A percentile compares a stretch with the other conserved stretches of the same genome.
phyloP scores from a whole-genome alignment of 2,113 vertebrate genomes.

The Sitta europaea region DNA sequence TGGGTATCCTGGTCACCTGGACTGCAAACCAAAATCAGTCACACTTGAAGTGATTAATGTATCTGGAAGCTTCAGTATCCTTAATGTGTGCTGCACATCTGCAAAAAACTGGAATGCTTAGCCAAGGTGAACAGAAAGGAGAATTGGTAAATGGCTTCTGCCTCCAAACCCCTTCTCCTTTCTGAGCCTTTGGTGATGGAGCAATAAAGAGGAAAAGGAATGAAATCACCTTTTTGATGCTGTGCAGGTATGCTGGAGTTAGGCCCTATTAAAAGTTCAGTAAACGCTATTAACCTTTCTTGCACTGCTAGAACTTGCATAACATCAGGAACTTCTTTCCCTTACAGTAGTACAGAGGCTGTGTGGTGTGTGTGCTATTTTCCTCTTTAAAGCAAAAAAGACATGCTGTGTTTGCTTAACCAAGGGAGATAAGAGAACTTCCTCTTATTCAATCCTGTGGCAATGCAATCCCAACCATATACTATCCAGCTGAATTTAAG shows the following conservation, averaged over 20 bases:
- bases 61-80: background rate
- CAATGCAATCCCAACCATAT: background rate
- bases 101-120: background rate
- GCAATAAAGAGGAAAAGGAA: background rate
- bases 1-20: background rate
- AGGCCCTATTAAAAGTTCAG: background rate
- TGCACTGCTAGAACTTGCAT: background rate
- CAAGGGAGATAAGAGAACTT: slow-evolving; percentile 21
- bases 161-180: background rate
- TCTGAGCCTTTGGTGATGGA: background rate
- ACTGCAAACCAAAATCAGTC: background rate
- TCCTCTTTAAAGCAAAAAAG: background rate
- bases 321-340: background rate
- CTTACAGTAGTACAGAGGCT: background rate
- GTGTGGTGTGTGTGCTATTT: background rate
- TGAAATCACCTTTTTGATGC: background rate
- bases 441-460: slow-evolving; percentile 3
- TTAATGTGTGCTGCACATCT: background rate
- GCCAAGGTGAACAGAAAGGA: background rate
- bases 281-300: slow-evolving; percentile 21
- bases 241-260: background rate
- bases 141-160: background rate
- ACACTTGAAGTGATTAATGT: background rate
- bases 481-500: background rate
- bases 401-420: background rate